Conservation (phyloP, 2,888 invertebrate genomes). For the Myopa testacea region DNA sequence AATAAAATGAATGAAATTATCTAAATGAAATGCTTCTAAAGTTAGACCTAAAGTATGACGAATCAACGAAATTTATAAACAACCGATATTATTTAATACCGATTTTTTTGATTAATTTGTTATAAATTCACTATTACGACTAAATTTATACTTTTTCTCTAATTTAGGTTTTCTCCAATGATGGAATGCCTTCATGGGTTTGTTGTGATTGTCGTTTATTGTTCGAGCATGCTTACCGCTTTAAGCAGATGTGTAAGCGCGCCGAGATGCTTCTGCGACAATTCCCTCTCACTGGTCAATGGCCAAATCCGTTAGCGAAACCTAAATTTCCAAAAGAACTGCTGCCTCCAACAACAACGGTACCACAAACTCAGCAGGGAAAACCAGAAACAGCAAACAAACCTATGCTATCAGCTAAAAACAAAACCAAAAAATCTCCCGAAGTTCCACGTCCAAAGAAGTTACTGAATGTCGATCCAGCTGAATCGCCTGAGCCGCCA, state of each 20-base stretch:
- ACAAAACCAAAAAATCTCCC: constrained; percentile 37
- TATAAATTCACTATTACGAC: too few species aligned
- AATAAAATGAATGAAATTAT: too few species aligned
- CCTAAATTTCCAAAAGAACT: constrained; percentile 68
- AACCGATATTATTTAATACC: too few species aligned
- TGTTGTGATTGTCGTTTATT: constrained; percentile 77
- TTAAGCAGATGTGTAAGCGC: constrained; percentile 80
- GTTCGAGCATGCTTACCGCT: constrained; percentile 78
- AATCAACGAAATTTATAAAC: too few species aligned
- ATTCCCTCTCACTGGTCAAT: constrained; percentile 75
- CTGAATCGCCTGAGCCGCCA: constrained; percentile 47
- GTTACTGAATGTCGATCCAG: constrained; percentile 50
- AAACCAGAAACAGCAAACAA: background rate
- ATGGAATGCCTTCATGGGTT: constrained; percentile 81
- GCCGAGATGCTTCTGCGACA: constrained; percentile 79
- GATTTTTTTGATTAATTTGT: too few species aligned
- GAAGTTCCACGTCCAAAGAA: constrained; percentile 48
- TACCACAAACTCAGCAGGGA: constrained; percentile 45
- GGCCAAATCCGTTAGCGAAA: constrained; percentile 70
- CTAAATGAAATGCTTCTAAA: too few species aligned
- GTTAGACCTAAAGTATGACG: too few species aligned
- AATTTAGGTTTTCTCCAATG: constrained; percentile 66
- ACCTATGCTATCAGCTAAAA: background rate
- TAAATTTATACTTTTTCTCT: background rate
- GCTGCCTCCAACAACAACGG: constrained; percentile 46